Evolutionary conservation across 2,113 vertebrate species (phyloP).

Genomic region (Notechis scutatus): DNA sequence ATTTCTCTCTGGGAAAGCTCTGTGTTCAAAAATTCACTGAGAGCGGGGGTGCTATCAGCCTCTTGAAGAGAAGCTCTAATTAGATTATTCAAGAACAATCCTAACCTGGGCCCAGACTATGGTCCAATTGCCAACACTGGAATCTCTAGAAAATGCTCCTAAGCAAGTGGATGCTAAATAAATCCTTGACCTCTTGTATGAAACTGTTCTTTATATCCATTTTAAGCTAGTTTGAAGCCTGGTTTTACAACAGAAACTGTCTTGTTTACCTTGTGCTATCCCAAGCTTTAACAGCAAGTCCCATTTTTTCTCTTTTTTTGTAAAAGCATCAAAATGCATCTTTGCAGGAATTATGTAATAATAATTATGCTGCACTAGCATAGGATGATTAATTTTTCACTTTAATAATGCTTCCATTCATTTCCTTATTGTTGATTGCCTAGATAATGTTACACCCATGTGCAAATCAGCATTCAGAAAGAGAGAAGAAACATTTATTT

Average conservation of each 20-base stretch:
- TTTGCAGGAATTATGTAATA: not conserved
- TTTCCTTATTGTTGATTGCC: not conserved
- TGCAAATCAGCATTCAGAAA: slow-evolving; percentile 1
- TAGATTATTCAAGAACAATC: not conserved
- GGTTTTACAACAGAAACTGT: not conserved
- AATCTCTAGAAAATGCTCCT: not conserved
- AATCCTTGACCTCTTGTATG: not conserved
- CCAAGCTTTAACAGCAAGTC: not conserved
- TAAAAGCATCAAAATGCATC: not conserved
- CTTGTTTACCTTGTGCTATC: not conserved
- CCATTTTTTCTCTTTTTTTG: not conserved
- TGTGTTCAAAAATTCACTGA: not conserved
- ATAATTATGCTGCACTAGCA: not conserved
- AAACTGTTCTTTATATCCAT: not conserved
- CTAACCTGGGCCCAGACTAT: not conserved
- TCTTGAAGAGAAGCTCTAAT: not conserved
- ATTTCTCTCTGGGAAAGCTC: not conserved
- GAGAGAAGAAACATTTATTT: not conserved
- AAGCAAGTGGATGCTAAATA: not conserved
- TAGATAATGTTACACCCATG: slow-evolving; percentile 8
- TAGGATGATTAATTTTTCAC: not conserved
- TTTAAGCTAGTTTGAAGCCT: not conserved
- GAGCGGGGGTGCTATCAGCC: not conserved
- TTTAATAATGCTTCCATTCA: not conserved
- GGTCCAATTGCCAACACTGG: not conserved